Evolutionary conservation across 2,113 vertebrate species (phyloP), one percentile per base, ranked within the genome.

Genomic region (Chaetodon auriga): DNA sequence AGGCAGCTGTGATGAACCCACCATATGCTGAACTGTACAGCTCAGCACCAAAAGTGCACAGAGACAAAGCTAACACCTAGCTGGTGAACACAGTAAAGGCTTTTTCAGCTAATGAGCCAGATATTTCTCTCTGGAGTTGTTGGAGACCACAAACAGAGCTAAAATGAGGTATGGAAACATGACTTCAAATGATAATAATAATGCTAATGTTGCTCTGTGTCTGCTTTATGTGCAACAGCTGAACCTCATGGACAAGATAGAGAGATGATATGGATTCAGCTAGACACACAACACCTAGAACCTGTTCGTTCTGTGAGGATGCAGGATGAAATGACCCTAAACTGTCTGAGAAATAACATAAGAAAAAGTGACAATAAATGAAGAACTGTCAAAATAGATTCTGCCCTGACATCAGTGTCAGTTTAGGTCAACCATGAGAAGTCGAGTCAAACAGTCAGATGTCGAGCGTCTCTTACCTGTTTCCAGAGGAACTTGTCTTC

Each of bases 401-500:
- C 72, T 38, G 9, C 3, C 14, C 55, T 46, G 48, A 12, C 5
- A 16, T 68, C 38, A 48, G 25, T 55, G 71, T 77, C 36, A 43
- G 36, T 73, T 79, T 16, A 38, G 19, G 43, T 71, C 36, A 64
- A 30, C 10, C 16, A n/a, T 23, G 15, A 51, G 6, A 45, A 79
- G 36, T 4, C 54, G 60, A 80, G 54, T 38, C 41, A 63, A 64
- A 74, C 41, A 60, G 53, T 35, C 38, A 53, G 7, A 61, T 2
- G 25, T 63, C 11, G 16, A 72, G 41, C 5, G 4, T 75, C 45
- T 89, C 90, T 66, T 90, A 99, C 98, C 97, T 99, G 98, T 90
- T 97, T 97, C 98, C 97, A 98, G 72, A 99, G 95, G 94, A 97
- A 97, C 77, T 90, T 86, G 82, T 99, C 97, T 0, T 91, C 74